These are phyloP conservation scores for Vimba vimba DNA, from an alignment of 2,113 vertebrate species.

Conservation along the genomic window DNA sequence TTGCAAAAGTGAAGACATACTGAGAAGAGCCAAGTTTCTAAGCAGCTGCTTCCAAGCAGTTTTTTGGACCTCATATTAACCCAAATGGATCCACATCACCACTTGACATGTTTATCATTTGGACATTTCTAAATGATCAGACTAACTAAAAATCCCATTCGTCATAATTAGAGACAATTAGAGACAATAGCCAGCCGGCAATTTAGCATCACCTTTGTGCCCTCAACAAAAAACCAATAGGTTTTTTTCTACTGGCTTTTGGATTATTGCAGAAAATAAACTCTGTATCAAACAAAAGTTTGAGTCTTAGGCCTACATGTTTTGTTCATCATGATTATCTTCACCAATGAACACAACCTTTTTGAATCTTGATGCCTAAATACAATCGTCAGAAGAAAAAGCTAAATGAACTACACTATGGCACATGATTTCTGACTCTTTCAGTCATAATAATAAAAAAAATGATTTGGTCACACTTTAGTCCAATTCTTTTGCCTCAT, in stretches of 20 bases:
- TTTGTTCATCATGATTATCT: too few species aligned
- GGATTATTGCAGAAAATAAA: neutral
- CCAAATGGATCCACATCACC: neutral
- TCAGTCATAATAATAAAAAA: too few species aligned
- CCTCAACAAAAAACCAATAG: neutral
- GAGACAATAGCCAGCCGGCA: neutral
- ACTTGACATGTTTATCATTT: neutral
- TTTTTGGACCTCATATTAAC: neutral
- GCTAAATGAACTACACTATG: too few species aligned
- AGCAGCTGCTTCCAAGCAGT: conserved; percentile 32
- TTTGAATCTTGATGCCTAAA: too few species aligned
- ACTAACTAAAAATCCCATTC: neutral
- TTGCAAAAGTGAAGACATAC: conserved; percentile 18
- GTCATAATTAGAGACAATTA: neutral
- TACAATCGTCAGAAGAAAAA: too few species aligned
- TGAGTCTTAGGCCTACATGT: too few species aligned
- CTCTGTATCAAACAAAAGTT: too few species aligned
- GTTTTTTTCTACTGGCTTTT: neutral
- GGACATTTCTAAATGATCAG: neutral
- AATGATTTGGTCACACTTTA: too few species aligned
- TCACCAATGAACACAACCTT: too few species aligned
- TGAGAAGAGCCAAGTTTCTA: conserved; percentile 14
- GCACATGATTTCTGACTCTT: too few species aligned
- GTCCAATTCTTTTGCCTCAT: too few species aligned
- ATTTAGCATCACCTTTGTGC: neutral